Conservation (phyloP, 30 jellyfish, hydroid and myxozoan genomes). For the Hydra vulgaris region DNA sequence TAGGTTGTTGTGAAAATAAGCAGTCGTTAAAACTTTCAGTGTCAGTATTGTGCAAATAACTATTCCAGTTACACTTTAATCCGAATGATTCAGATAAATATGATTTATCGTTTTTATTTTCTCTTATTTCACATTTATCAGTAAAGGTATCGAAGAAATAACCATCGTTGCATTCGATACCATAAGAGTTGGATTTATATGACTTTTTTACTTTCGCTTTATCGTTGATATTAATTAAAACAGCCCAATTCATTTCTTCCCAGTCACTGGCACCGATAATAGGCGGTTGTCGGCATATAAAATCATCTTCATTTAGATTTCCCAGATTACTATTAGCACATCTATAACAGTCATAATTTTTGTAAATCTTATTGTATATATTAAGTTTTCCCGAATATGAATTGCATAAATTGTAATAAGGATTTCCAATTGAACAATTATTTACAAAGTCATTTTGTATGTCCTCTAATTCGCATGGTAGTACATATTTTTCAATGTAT, state of each 20-base stretch:
- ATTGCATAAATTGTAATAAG: constrained; percentile 8
- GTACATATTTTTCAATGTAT: neutral
- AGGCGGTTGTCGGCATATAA: too few relatives aligned
- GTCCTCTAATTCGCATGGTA: neutral
- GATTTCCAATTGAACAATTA: neutral
- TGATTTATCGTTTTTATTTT: neutral
- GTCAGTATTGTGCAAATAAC: neutral
- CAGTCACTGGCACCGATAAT: neutral
- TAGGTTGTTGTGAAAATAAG: neutral
- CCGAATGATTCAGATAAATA: neutral
- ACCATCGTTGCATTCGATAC: neutral
- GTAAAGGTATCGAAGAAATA: neutral
- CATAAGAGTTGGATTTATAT: neutral
- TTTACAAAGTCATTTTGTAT: neutral
- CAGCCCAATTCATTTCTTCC: neutral
- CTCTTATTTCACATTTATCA: neutral
- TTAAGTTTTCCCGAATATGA: neutral
- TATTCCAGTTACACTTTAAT: neutral
- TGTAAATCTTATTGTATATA: neutral
- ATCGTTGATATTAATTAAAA: neutral
- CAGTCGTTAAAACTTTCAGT: neutral
- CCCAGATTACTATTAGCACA: neutral
- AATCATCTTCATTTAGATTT: too few relatives aligned
- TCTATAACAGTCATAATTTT: constrained; percentile 8
- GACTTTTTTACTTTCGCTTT: neutral